Evolutionary conservation across 2,113 vertebrate species (phyloP).

Genomic region (Trogon surrucura): DNA sequence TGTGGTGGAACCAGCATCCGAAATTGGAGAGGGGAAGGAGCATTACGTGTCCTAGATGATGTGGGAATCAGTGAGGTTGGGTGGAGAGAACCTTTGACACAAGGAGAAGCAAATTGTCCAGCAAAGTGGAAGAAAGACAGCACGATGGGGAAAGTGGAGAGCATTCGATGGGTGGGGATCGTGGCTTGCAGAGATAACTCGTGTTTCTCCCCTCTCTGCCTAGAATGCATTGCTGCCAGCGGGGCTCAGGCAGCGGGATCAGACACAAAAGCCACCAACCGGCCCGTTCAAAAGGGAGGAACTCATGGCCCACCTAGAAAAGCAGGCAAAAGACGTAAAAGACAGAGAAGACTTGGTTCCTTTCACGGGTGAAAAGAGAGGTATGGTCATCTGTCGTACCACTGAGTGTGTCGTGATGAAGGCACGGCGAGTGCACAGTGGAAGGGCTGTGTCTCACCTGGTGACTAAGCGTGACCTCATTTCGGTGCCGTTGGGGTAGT

Average conservation of each 20-base stretch:
- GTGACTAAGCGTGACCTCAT: neutral
- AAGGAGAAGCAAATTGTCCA: neutral
- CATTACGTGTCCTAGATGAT: neutral
- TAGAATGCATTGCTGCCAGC: conserved; percentile 93
- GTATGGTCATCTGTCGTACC: conserved; percentile 59
- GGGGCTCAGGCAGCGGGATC: conserved; percentile 94
- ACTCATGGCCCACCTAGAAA: conserved; percentile 94
- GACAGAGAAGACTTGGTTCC: conserved; percentile 95
- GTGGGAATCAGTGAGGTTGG: neutral
- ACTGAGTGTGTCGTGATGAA: rapidly evolving
- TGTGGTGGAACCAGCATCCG: neutral
- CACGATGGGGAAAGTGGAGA: neutral
- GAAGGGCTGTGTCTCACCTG: neutral
- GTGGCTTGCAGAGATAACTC: neutral
- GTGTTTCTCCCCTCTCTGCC: neutral
- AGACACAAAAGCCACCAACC: conserved; percentile 94
- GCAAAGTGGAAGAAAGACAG: neutral
- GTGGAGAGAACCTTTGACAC: neutral
- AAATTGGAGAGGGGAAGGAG: neutral
- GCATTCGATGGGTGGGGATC: neutral
- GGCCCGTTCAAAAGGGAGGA: conserved; percentile 92
- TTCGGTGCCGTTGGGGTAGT: neutral
- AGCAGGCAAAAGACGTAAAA: conserved; percentile 93
- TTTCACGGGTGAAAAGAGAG: conserved; percentile 96
- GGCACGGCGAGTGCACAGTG: neutral